phyloP scores from a whole-genome alignment of 2,888 invertebrate genomes.

The Thymelicus lineola region DNA sequence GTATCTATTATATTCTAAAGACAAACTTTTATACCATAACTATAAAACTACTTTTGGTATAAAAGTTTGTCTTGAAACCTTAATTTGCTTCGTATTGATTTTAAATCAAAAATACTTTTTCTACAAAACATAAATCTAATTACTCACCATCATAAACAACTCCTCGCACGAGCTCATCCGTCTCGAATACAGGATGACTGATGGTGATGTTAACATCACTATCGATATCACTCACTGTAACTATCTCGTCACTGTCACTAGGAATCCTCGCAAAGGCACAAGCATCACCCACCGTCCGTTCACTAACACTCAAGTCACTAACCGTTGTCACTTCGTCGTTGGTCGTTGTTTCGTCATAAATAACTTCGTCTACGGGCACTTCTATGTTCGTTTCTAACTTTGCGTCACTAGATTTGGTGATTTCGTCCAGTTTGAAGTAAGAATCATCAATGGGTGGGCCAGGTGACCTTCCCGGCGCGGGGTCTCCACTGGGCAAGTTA shows the following conservation, averaged over 20 bases:
- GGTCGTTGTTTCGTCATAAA: slow-evolving; percentile 64
- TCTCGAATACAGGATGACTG: slow-evolving; percentile 80
- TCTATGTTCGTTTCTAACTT: slow-evolving; percentile 47
- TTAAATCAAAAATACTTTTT: too few species aligned
- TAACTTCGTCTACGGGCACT: slow-evolving; percentile 49
- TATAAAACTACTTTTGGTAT: too few species aligned
- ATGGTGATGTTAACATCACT: slow-evolving; percentile 81
- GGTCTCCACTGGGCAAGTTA: slow-evolving; percentile 84
- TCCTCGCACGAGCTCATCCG: slow-evolving; percentile 79
- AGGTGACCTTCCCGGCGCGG: slow-evolving; percentile 88
- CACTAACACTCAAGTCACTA: slow-evolving; percentile 53
- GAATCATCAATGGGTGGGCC: slow-evolving; percentile 78
- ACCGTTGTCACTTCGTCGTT: slow-evolving; percentile 57
- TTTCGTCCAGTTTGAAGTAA: slow-evolving; percentile 39
- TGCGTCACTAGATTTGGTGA: slow-evolving; percentile 31
- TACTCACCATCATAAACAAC: slow-evolving; percentile 85
- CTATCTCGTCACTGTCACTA: slow-evolving; percentile 74
- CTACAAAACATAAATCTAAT: neutral
- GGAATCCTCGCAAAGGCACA: slow-evolving; percentile 75
- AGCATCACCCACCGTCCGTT: slow-evolving; percentile 62
- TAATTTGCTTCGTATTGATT: too few species aligned
- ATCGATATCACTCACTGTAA: slow-evolving; percentile 69
- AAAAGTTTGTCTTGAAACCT: too few species aligned
- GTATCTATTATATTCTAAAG: too few species aligned
- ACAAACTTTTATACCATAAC: too few species aligned